Percentiles rank a stretch among this genome's conserved stretches.
phyloP scores from a whole-genome alignment of 1,140 invertebrate genomes.

The Zaprionus taronus region DNA sequence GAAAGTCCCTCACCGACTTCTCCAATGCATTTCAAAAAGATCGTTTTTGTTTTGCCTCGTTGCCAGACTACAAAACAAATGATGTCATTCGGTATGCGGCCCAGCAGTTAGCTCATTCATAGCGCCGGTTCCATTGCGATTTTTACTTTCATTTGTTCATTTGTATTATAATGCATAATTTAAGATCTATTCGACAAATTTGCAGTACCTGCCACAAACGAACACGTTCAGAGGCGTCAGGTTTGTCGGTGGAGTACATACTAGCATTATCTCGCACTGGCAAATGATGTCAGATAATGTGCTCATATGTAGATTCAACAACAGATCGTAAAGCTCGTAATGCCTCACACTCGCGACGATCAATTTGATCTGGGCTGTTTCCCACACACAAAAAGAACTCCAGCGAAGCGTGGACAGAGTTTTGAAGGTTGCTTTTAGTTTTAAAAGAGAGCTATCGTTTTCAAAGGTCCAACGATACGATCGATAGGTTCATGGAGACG shows the following conservation, averaged over 20 bases:
- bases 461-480: conserved; percentile 32
- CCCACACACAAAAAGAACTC: conserved; percentile 49
- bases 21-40: conserved; percentile 61
- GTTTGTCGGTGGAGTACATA: conserved; percentile 4
- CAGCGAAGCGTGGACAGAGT: conserved; percentile 62
- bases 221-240: conserved; percentile 23
- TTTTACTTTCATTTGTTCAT: conserved; percentile 79
- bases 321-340: conserved; percentile 3
- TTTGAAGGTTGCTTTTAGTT: conserved; percentile 54
- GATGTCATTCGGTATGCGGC: conserved; percentile 59
- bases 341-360: conserved; percentile 36
- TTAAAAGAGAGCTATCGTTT: conserved; percentile 42
- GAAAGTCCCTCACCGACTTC: conserved; percentile 42
- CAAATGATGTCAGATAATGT: conserved; percentile 33
- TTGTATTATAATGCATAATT: conserved; percentile 74
- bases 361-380: conserved; percentile 39
- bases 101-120: conserved; percentile 23
- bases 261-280: not conserved
- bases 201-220: conserved; percentile 47
- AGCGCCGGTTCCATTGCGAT: conserved; percentile 70
- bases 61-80: conserved; percentile 69
- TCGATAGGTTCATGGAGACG: conserved; percentile 22
- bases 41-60: conserved; percentile 39
- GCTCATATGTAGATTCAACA: conserved; percentile 9
- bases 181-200: conserved; percentile 58